Percentiles rank a stretch among this genome's conserved stretches.
These are phyloP conservation scores for Sphenodon punctatus DNA, from an alignment of 2,797 vertebrate genomes.

Conservation along the genomic window DNA sequence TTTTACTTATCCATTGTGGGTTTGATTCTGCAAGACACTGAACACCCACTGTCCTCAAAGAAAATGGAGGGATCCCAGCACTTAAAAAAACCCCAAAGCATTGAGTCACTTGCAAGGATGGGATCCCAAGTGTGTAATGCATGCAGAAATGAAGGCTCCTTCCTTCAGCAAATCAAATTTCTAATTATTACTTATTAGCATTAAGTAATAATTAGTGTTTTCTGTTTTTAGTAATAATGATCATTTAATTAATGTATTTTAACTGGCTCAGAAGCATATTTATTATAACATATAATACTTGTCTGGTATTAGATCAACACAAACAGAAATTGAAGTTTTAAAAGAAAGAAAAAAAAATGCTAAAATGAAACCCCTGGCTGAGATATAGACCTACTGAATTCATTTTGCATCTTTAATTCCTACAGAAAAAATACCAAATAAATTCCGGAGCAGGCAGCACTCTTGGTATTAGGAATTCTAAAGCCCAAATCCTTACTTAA, in stretches of 20 bases:
- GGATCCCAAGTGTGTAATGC: slow-evolving; percentile 32
- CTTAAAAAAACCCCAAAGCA: slow-evolving; percentile 28
- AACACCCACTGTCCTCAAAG: slow-evolving; percentile 15
- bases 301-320: slow-evolving; percentile 5
- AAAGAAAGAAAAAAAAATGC: background rate
- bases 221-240: too few species aligned
- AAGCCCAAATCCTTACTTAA: slow-evolving; percentile 59
- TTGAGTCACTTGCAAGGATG: slow-evolving; percentile 14
- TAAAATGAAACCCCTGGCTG: slow-evolving; percentile 11
- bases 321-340: background rate
- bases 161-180: slow-evolving; percentile 20
- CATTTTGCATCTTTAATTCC: background rate
- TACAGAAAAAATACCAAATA: slow-evolving; percentile 13
- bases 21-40: slow-evolving; percentile 12
- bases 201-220: slow-evolving; percentile 42
- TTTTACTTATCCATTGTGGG: slow-evolving; percentile 12
- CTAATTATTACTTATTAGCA: slow-evolving; percentile 41
- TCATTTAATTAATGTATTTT: too few species aligned
- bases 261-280: background rate
- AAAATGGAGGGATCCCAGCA: background rate
- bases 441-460: slow-evolving; percentile 18
- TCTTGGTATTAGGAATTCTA: slow-evolving; percentile 31
- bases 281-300: slow-evolving; percentile 38
- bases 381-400: slow-evolving; percentile 26
- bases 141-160: slow-evolving; percentile 33